phyloP scores from a whole-genome alignment of 1,140 invertebrate genomes.

The Agrypnia vestita region DNA sequence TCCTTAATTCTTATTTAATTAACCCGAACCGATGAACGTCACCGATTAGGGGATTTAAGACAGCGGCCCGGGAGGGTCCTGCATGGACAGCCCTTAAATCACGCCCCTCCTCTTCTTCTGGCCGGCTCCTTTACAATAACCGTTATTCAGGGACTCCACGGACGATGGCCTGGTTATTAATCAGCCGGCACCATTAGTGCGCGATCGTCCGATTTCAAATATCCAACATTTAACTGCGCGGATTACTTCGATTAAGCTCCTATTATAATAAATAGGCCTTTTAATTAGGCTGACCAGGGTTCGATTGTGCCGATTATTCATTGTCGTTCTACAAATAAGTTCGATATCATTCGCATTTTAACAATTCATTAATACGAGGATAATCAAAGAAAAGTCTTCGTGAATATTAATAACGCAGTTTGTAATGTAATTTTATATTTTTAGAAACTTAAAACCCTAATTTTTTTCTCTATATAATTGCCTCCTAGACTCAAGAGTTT shows the following conservation, averaged over 20 bases:
- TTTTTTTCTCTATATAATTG: too few species aligned
- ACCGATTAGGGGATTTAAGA: constrained; percentile 32
- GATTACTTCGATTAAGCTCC: background rate
- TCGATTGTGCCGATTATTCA: too few species aligned
- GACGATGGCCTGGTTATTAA: background rate
- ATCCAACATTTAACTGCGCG: background rate
- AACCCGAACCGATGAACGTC: constrained; percentile 26
- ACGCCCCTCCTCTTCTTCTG: constrained; percentile 16
- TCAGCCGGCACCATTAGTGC: background rate
- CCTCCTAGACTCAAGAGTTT: too few species aligned
- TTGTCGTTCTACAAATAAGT: too few species aligned
- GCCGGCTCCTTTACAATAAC: constrained; percentile 2
- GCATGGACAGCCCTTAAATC: background rate
- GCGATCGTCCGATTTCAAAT: background rate
- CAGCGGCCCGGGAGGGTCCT: background rate
- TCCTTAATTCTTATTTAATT: constrained; percentile 22
- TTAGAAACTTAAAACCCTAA: too few species aligned
- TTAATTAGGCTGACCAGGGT: background rate
- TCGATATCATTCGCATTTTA: too few species aligned
- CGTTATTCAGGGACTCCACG: background rate
- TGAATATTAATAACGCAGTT: too few species aligned
- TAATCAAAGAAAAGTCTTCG: too few species aligned
- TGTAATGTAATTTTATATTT: too few species aligned
- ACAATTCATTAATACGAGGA: too few species aligned
- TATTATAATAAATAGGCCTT: background rate